These are phyloP conservation scores for Corythoichthys intestinalis DNA, from an alignment of 2,113 vertebrate species.

Conservation along the genomic window DNA sequence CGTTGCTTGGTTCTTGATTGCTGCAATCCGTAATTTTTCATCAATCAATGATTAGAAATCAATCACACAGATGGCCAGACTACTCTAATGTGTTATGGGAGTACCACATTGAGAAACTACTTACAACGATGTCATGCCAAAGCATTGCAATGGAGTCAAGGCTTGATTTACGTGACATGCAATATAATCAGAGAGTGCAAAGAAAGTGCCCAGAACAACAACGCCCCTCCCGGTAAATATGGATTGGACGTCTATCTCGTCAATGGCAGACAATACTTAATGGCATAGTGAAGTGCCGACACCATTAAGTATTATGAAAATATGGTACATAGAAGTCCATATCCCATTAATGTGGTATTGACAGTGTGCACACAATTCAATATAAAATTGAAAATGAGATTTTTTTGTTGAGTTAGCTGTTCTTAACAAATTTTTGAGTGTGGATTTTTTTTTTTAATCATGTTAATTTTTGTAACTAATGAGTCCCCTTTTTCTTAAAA, in stretches of 20 bases:
- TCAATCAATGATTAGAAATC: not conserved
- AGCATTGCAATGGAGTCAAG: not conserved
- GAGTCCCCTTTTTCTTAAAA: too few species aligned
- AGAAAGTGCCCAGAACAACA: not conserved
- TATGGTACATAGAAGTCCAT: not conserved
- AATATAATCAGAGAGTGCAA: not conserved
- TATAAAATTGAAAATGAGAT: too few species aligned
- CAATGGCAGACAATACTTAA: too few species aligned
- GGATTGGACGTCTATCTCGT: too few species aligned
- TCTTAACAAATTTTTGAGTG: too few species aligned
- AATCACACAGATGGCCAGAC: not conserved
- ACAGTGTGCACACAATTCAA: too few species aligned
- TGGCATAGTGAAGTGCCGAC: not conserved
- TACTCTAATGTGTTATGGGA: not conserved
- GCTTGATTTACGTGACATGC: not conserved
- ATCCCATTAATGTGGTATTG: not conserved
- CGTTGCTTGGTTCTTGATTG: slow-evolving; percentile 96
- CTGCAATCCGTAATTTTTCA: slow-evolving; percentile 70
- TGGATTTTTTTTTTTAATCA: too few species aligned
- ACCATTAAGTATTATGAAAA: not conserved
- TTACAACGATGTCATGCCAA: not conserved
- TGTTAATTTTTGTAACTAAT: too few species aligned
- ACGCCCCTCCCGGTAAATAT: too few species aligned
- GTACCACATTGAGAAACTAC: not conserved
- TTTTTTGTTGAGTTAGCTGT: too few species aligned